Conservation (phyloP, 2,113 vertebrate species). For the Tangachromis dhanisi region DNA sequence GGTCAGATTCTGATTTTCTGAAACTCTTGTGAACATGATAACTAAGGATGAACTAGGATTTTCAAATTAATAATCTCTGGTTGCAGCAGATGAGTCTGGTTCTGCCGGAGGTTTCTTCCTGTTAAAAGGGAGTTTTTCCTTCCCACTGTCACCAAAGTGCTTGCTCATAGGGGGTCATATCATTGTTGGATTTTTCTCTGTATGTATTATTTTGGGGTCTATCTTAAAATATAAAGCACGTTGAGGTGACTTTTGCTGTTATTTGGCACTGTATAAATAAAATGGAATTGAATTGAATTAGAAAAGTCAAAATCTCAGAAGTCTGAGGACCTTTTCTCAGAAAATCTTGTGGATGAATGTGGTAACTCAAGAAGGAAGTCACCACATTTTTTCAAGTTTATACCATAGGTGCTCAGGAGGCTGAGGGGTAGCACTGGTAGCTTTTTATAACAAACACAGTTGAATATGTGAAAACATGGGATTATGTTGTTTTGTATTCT, state of each 20-base stretch:
- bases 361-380: neutral
- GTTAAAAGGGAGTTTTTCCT: neutral
- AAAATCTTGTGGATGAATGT: neutral
- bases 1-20: neutral
- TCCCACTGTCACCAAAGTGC: neutral
- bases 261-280: neutral
- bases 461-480: neutral
- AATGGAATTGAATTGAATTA: neutral
- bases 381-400: neutral
- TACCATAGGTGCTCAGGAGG: neutral
- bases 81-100: neutral
- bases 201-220: neutral
- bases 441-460: neutral
- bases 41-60: neutral
- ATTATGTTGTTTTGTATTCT: neutral
- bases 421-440: neutral
- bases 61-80: neutral
- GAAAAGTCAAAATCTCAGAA: neutral
- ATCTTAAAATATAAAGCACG: neutral
- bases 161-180: neutral
- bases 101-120: neutral
- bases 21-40: neutral
- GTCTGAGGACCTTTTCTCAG: neutral
- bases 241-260: neutral
- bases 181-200: neutral